Conservation (phyloP, 1,140 invertebrate genomes). For the Adelges cooleyi region DNA sequence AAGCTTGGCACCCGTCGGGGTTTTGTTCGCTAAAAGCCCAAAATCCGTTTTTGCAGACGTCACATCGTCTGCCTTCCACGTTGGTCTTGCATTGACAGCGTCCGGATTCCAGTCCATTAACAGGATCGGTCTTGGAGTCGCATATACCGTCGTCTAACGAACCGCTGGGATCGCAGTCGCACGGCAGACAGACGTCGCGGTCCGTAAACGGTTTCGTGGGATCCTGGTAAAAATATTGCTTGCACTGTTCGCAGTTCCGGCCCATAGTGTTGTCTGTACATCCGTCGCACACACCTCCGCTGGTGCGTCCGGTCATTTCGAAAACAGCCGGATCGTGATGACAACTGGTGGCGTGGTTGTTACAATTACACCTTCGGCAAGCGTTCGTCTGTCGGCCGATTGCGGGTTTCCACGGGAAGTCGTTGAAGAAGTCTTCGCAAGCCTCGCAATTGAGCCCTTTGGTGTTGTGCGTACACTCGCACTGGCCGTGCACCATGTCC, state of each 20-base stretch:
- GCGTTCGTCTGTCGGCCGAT: constrained; percentile 84
- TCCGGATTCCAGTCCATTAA: constrained; percentile 62
- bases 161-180: constrained; percentile 66
- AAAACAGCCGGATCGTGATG: constrained; percentile 81
- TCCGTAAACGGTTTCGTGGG: constrained; percentile 65
- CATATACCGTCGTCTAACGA: constrained; percentile 79
- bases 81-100: constrained; percentile 72
- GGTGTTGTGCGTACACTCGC: constrained; percentile 88
- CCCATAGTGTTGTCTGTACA: constrained; percentile 86
- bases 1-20: constrained; percentile 74
- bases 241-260: constrained; percentile 87
- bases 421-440: constrained; percentile 88
- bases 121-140: constrained; percentile 65
- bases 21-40: constrained; percentile 76
- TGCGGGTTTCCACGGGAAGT: constrained; percentile 90
- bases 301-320: constrained; percentile 68
- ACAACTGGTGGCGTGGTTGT: constrained; percentile 74
- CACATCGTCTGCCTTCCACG: constrained; percentile 68
- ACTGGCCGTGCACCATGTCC: constrained; percentile 89
- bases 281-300: constrained; percentile 87
- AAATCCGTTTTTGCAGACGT: constrained; percentile 71
- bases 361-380: constrained; percentile 82
- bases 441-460: constrained; percentile 84
- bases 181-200: constrained; percentile 75
- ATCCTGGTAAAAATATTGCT: constrained; percentile 81